These are phyloP conservation scores for Chelmon rostratus DNA, from an alignment of 2,797 vertebrate genomes.

Conservation along the genomic window DNA sequence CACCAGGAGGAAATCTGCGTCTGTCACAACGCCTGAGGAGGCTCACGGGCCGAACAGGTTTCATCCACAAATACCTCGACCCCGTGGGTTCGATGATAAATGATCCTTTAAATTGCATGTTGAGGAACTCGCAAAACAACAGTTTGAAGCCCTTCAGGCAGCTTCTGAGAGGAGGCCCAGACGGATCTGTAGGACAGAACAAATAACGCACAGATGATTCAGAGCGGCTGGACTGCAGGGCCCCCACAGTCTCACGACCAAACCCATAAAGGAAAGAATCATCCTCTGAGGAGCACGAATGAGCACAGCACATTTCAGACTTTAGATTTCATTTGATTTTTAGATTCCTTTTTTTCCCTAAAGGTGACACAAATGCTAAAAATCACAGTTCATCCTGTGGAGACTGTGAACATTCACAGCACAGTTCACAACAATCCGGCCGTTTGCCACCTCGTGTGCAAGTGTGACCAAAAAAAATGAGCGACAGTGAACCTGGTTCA, in stretches of 20 bases:
- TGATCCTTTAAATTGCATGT: conserved; percentile 45
- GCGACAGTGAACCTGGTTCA: no score
- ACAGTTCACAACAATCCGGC: no score
- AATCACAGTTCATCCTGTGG: neutral
- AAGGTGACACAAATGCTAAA: neutral
- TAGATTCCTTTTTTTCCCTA: neutral
- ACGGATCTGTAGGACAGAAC: neutral
- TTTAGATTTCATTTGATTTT: neutral
- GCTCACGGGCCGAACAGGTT: neutral
- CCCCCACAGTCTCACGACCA: no score
- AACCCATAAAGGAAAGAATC: neutral
- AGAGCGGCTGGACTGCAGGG: neutral
- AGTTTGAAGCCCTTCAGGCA: neutral
- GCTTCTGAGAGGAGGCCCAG: neutral
- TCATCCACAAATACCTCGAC: conserved; percentile 36
- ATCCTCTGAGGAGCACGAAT: neutral
- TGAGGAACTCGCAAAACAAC: neutral
- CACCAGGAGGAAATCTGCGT: conserved; percentile 37
- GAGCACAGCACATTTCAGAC: neutral
- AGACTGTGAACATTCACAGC: neutral
- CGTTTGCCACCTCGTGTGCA: no score
- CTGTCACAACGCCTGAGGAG: conserved; percentile 16
- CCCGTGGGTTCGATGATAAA: conserved; percentile 10
- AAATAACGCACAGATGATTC: neutral
- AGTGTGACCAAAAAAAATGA: no score